phyloP scores from a whole-genome alignment of 2,113 vertebrate species.

The Podiceps cristatus region DNA sequence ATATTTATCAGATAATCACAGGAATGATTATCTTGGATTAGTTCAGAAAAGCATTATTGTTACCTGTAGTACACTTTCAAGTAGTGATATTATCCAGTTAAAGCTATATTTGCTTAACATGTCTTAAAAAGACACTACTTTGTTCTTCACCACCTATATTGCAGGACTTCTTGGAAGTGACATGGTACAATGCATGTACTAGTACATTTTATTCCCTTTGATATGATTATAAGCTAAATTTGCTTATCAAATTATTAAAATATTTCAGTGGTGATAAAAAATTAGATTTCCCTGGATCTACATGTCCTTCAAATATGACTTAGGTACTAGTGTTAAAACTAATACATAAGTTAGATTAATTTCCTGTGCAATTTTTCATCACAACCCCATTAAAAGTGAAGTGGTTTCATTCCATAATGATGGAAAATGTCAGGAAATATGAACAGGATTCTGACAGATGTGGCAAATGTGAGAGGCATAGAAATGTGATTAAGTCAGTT shows the following conservation, averaged over 20 bases:
- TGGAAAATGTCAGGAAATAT: slow-evolving; percentile 14
- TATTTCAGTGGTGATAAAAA: neutral
- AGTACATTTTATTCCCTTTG: neutral
- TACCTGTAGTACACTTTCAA: neutral
- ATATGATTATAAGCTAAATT: neutral
- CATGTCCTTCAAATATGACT: neutral
- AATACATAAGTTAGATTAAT: neutral
- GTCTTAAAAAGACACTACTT: neutral
- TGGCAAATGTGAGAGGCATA: neutral
- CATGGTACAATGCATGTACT: neutral
- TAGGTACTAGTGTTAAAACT: neutral
- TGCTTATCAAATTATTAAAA: neutral
- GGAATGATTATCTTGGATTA: neutral
- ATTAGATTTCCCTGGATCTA: neutral
- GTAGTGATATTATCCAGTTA: neutral
- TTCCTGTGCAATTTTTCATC: slow-evolving; percentile 42
- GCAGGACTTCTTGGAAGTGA: neutral
- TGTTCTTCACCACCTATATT: neutral
- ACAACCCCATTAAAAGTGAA: slow-evolving; percentile 12
- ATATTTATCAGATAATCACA: neutral
- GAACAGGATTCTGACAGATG: neutral
- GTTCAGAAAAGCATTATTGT: neutral
- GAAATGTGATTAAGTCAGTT: neutral
- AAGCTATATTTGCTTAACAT: neutral
- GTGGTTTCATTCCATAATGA: slow-evolving; percentile 30